These are phyloP conservation scores for Tetramorium simillimum DNA, from an alignment of 1,140 invertebrate species.

Conservation along the genomic window DNA sequence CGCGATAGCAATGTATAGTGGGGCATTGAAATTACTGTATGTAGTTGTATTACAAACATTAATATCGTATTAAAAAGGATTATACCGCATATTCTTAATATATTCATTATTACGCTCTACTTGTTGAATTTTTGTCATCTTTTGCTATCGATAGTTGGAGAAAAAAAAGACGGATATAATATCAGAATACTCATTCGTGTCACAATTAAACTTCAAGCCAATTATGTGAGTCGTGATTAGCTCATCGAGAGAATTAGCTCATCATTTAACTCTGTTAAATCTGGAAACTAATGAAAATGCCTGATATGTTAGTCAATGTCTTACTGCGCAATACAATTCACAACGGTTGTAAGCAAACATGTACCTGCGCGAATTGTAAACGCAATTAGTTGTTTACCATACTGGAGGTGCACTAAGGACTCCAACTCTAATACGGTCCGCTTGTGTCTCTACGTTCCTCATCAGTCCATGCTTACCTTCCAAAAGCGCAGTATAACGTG, in stretches of 20 bases:
- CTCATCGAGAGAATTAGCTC: conserved; percentile 18
- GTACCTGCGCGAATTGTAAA: conserved; percentile 45
- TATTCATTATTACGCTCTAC: not conserved
- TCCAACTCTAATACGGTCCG: conserved; percentile 47
- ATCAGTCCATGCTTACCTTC: conserved; percentile 32
- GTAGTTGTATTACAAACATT: not conserved
- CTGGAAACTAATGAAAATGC: conserved; percentile 26
- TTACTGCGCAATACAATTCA: conserved; percentile 1
- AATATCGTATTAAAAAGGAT: not conserved
- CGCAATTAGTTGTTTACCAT: conserved; percentile 52
- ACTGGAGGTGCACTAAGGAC: conserved; percentile 26
- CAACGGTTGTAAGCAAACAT: conserved; percentile 12
- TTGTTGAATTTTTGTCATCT: not conserved
- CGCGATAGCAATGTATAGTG: not conserved
- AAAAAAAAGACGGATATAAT: not conserved
- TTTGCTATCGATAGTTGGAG: not conserved
- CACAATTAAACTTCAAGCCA: not conserved
- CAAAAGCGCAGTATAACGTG: not conserved
- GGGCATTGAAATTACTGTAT: not conserved
- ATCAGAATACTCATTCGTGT: not conserved
- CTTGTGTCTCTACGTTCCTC: conserved; percentile 41
- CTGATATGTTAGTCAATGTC: conserved; percentile 26
- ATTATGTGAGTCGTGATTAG: conserved; percentile 7
- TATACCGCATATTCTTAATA: not conserved
- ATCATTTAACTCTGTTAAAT: conserved; percentile 16